phyloP scores from a whole-genome alignment of 2,888 invertebrate species.

The Pocota personata region DNA sequence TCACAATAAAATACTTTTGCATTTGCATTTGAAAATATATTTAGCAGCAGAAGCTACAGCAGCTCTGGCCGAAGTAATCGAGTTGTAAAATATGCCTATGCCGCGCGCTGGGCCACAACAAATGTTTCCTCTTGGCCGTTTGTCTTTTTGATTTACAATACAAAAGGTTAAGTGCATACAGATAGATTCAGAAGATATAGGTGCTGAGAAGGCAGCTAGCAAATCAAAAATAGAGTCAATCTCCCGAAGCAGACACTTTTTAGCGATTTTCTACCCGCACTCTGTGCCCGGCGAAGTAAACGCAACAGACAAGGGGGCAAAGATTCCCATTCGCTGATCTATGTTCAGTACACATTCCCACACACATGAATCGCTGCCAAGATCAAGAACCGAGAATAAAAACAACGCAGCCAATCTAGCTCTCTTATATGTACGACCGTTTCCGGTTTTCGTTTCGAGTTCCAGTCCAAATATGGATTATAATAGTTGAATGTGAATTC shows the following conservation, averaged over 20 bases:
- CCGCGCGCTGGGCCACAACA: slow-evolving; percentile 1
- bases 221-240: slow-evolving; percentile 69
- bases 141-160: slow-evolving; percentile 65
- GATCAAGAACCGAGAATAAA: slow-evolving; percentile 40
- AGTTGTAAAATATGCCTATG: slow-evolving; percentile 37
- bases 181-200: slow-evolving; percentile 34
- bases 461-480: slow-evolving; percentile 61
- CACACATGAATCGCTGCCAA: slow-evolving; percentile 42
- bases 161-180: slow-evolving; percentile 67
- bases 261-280: slow-evolving; percentile 34
- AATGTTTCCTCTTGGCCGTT: slow-evolving; percentile 65
- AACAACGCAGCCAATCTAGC: not conserved
- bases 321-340: not conserved
- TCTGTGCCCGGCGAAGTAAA: not conserved
- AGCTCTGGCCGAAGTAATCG: slow-evolving; percentile 17
- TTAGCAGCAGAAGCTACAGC: not conserved
- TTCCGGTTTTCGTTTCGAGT: slow-evolving; percentile 56
- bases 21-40: slow-evolving; percentile 58
- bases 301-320: slow-evolving; percentile 2
- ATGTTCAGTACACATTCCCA: slow-evolving; percentile 20
- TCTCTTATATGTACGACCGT: slow-evolving; percentile 63
- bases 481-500: slow-evolving; percentile 38
- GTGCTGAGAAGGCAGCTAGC: slow-evolving; percentile 34
- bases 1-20: slow-evolving; percentile 46
- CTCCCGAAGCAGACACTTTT: slow-evolving; percentile 20